Evolutionary conservation across 2,888 invertebrate species (phyloP).

Genomic region (Hirtodrosophila trivittata): DNA sequence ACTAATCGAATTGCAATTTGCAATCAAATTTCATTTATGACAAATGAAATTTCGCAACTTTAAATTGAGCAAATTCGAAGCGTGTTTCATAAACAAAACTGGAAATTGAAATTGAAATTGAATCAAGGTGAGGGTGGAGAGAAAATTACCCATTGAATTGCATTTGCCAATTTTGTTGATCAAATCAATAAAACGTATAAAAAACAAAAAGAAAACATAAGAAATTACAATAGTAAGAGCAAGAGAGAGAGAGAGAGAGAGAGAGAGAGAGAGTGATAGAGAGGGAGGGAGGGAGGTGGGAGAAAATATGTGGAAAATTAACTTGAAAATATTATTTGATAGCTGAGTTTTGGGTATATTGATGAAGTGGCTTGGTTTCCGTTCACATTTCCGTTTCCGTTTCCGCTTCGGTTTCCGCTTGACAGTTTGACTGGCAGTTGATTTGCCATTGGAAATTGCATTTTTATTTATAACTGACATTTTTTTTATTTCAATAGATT

Average conservation of each 20-base stretch:
- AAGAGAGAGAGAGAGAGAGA: not conserved
- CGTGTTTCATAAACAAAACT: not conserved
- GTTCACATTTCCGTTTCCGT: constrained; percentile 4
- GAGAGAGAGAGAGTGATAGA: not conserved
- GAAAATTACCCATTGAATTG: not conserved
- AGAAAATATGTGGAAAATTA: constrained; percentile 12
- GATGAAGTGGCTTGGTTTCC: not conserved
- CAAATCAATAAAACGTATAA: too few species aligned
- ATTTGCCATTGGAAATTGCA: constrained; percentile 71
- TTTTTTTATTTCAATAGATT: constrained; percentile 73
- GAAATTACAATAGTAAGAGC: constrained; percentile 4
- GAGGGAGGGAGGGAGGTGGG: not conserved
- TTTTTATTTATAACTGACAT: constrained; percentile 70
- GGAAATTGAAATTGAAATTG: too few species aligned
- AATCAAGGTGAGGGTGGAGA: not conserved
- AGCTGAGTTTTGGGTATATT: not conserved
- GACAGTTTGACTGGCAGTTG: constrained; percentile 74
- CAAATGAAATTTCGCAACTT: too few species aligned
- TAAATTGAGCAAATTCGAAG: not conserved
- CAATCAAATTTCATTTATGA: not conserved
- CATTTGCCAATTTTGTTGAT: too few species aligned
- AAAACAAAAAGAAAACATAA: not conserved
- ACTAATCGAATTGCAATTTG: not conserved
- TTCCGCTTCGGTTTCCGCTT: constrained; percentile 31
- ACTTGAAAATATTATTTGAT: constrained; percentile 20